Evolutionary conservation across 2,888 invertebrate species (phyloP).

Genomic region (Agrotis puta): DNA sequence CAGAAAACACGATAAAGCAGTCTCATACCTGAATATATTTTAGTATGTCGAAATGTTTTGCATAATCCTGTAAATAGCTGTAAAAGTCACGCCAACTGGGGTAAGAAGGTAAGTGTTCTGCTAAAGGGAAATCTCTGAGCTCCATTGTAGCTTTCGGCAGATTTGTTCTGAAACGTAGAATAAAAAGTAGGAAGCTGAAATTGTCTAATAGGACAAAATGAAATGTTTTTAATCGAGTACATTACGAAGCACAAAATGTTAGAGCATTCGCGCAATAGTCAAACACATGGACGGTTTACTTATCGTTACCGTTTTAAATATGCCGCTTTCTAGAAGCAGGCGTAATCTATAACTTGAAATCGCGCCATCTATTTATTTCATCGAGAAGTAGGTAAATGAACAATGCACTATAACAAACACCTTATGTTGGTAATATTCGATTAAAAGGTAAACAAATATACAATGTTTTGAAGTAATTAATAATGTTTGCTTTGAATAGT

Average conservation of each 20-base stretch:
- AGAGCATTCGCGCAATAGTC: background rate
- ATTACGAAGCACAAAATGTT: too few relatives aligned
- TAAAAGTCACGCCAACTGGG: slow-evolving; percentile 81
- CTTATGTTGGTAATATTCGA: background rate
- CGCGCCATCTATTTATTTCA: slow-evolving; percentile 60
- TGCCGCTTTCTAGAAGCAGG: slow-evolving; percentile 4
- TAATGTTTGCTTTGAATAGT: slow-evolving; percentile 12
- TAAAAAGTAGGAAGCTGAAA: background rate
- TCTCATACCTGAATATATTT: slow-evolving; percentile 81
- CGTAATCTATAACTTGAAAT: slow-evolving; percentile 7
- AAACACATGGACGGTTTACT: background rate
- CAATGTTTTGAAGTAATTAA: background rate
- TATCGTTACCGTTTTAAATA: too few relatives aligned
- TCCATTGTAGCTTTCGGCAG: slow-evolving; percentile 88
- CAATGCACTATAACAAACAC: background rate
- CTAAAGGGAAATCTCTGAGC: slow-evolving; percentile 80
- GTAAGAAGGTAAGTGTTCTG: slow-evolving; percentile 79
- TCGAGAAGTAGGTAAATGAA: slow-evolving; percentile 19
- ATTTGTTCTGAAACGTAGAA: slow-evolving; percentile 79
- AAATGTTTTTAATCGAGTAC: background rate
- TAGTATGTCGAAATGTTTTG: slow-evolving; percentile 79
- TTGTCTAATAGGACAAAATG: background rate
- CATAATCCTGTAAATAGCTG: slow-evolving; percentile 79
- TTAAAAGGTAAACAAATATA: background rate
- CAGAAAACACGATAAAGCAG: too few relatives aligned